Conservation (phyloP, 1,140 invertebrate genomes). For the Copidosoma floridanum region DNA sequence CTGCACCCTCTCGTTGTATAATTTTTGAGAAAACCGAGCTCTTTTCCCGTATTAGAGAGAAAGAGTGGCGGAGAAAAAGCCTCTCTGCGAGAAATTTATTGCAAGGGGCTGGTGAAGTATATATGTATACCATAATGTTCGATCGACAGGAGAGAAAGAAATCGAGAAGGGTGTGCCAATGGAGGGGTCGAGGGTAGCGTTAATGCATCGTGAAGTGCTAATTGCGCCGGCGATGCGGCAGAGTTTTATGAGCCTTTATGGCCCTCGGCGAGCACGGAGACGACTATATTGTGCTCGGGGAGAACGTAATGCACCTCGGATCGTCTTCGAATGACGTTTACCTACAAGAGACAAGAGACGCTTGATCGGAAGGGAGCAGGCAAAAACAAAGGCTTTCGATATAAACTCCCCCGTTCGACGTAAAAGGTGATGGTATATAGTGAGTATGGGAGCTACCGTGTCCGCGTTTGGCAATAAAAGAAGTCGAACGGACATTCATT, state of each 20-base stretch:
- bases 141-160: background rate
- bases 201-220: conserved; percentile 55
- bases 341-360: too few species aligned
- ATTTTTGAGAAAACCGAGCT: too few species aligned
- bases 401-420: too few species aligned
- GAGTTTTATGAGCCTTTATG: conserved; percentile 47
- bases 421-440: too few species aligned
- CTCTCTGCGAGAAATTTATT: conserved; percentile 15
- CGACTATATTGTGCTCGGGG: background rate
- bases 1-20: too few species aligned
- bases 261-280: background rate
- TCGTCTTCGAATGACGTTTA: too few species aligned
- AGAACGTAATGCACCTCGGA: background rate
- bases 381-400: too few species aligned
- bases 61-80: background rate
- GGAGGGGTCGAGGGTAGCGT: conserved; percentile 25
- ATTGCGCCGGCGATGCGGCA: conserved; percentile 48
- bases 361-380: too few species aligned
- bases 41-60: conserved; percentile 10
- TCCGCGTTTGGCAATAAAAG: too few species aligned
- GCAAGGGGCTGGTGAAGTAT: too few species aligned
- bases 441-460: too few species aligned
- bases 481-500: too few species aligned
- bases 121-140: background rate
- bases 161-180: background rate